Base-by-base conservation (phyloP, 2,797 vertebrate genomes). In the Agapornis canus region DNA sequence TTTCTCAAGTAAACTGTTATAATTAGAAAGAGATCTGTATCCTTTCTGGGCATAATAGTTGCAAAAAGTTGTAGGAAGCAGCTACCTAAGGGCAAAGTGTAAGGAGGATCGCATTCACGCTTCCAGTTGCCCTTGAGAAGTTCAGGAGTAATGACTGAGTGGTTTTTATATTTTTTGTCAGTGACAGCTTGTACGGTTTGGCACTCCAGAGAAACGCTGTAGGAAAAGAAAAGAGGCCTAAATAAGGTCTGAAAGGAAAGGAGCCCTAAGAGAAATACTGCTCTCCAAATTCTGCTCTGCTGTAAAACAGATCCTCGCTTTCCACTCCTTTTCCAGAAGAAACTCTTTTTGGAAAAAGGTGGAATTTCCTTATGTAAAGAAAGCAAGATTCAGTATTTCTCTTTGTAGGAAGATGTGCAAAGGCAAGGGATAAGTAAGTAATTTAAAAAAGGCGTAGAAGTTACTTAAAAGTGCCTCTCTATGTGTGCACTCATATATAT, bases 201-300 rank as follows among this genome's bases (percentile, higher is more conserved):
- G 95, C 92, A 90, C 56, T 76, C 65, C 43, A 64, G 68, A 95
- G 87, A 90, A 90, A 92, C 5, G 5, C 57, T 90, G 84, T 66
- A 95, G 88, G 86, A 92, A 96, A 95, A 96, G 96, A 94, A 95
- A 76, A 94, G 81, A 95, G 95, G 78, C 86, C 96, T 97, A 96
- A 97, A 94, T 94, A 96, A 97, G 96, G 96, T 96, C 86, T 90
- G 94, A 95, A 95, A 84, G 93, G 94, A 86, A 95, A 93, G 59
- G 75, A 83, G 35, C 35, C 69, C 57, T 89, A 80, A 81, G 61
- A 95, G 87, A 94, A 95, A 87, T 91, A 82, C 29, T 72, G 31
- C 43, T 86, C 63, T 97, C 81, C 92, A 94, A 66, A 90, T 87
- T 94, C 68, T 91, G 35, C 79, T 91, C 1, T 84, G 64, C 91